These are phyloP conservation scores for Heteronetta atricapilla DNA, from an alignment of 2,113 vertebrate genomes.

Conservation along the genomic window DNA sequence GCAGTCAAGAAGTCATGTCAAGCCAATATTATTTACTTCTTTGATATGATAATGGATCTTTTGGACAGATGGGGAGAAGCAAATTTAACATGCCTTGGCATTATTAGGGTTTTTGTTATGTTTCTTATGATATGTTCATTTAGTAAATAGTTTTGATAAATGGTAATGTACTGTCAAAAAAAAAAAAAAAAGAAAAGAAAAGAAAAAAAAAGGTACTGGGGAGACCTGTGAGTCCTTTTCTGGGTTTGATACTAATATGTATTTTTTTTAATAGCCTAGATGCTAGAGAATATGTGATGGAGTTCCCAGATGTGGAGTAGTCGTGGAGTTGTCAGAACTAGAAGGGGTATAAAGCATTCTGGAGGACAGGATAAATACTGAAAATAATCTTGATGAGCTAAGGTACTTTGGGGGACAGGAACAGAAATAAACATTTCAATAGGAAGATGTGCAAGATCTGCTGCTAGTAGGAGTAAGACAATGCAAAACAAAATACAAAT, in stretches of 20 bases:
- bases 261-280: not conserved
- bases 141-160: not conserved
- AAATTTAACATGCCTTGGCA: not conserved
- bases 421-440: not conserved
- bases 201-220: accelerated
- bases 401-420: not conserved
- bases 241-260: not conserved
- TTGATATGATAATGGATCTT: not conserved
- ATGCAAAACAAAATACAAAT: not conserved
- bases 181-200: accelerated
- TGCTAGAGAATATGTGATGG: not conserved
- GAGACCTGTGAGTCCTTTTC: not conserved
- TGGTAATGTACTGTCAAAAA: not conserved
- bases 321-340: not conserved
- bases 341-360: not conserved
- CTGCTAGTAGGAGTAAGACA: not conserved
- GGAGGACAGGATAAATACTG: not conserved
- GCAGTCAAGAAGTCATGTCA: not conserved
- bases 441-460: not conserved
- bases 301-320: not conserved
- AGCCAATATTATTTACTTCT: not conserved
- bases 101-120: not conserved
- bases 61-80: not conserved
- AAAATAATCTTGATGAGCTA: not conserved
- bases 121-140: not conserved